Evolutionary conservation across 2,113 vertebrate genomes (phyloP).

Genomic region (Poecile atricapillus): DNA sequence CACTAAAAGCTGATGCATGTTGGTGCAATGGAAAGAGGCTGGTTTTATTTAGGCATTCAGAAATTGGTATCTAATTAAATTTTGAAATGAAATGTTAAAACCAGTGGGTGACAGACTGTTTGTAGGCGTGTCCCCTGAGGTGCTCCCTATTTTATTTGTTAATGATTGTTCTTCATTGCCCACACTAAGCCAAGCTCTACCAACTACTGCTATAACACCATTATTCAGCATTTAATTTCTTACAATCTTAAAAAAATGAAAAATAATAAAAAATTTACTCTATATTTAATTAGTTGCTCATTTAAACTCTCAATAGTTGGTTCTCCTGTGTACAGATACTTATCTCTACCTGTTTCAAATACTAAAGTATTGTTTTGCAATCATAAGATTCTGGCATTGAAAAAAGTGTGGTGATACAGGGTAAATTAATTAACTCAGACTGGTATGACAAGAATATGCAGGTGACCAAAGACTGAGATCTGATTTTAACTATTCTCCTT

Average conservation of each 20-base stretch:
- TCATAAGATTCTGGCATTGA: neutral
- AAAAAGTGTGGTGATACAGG: neutral
- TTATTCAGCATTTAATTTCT: neutral
- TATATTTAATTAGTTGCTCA: neutral
- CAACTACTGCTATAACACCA: neutral
- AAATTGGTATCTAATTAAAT: slow-evolving; percentile 64
- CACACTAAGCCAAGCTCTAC: neutral
- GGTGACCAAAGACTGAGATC: neutral
- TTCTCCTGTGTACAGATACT: neutral
- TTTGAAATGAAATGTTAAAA: slow-evolving; percentile 62
- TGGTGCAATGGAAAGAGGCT: neutral
- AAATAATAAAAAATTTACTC: neutral
- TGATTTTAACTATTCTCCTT: neutral
- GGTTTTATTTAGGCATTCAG: slow-evolving; percentile 41
- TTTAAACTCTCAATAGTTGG: neutral
- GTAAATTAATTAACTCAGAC: neutral
- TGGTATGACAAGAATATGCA: neutral
- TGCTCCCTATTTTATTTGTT: slow-evolving; percentile 41
- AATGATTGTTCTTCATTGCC: slow-evolving; percentile 38
- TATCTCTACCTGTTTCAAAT: neutral
- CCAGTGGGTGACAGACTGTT: slow-evolving; percentile 68
- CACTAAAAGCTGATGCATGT: neutral
- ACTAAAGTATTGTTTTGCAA: neutral
- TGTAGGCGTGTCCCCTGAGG: slow-evolving; percentile 69
- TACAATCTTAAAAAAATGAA: neutral